Percentiles rank a stretch among this genome's conserved stretches.
Conservation (phyloP, 2,888 invertebrate species). For the Marasmarcha lunaedactyla region DNA sequence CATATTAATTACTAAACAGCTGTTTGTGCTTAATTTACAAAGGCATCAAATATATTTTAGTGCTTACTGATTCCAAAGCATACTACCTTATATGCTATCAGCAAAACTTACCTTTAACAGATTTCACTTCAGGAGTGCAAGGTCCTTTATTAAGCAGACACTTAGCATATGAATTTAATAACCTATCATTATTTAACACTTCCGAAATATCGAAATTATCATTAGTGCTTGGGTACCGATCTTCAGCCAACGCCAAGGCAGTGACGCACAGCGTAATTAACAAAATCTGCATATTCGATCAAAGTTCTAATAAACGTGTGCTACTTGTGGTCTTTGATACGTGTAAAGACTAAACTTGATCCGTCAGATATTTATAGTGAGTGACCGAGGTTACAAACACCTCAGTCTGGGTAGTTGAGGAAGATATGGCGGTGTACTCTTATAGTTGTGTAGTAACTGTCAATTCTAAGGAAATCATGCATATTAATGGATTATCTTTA, state of each 20-base stretch:
- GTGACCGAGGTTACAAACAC: conserved; percentile 13
- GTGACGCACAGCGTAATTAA: conserved; percentile 29
- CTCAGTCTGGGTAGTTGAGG: too few relatives aligned
- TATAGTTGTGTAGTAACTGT: too few relatives aligned
- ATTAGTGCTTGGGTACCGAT: conserved; percentile 71
- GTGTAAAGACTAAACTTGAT: conserved; percentile 3
- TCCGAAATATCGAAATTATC: conserved; percentile 77
- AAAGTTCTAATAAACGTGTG: too few relatives aligned
- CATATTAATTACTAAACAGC: too few relatives aligned
- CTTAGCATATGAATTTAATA: conserved; percentile 75
- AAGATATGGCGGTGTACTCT: too few relatives aligned
- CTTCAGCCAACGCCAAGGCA: conserved; percentile 30
- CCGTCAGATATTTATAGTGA: conserved; percentile 27
- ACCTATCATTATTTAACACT: conserved; percentile 74
- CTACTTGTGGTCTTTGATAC: too few relatives aligned
- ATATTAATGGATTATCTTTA: too few relatives aligned
- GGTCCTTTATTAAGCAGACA: conserved; percentile 75
- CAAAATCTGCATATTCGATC: conserved; percentile 30
- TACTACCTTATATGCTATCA: too few relatives aligned
- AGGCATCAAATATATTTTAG: too few relatives aligned
- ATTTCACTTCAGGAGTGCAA: conserved; percentile 78
- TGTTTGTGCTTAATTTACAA: too few relatives aligned
- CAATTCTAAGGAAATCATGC: too few relatives aligned
- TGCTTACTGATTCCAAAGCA: too few relatives aligned
- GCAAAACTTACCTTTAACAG: conserved; percentile 75